Evolutionary conservation across 2,888 invertebrate genomes (phyloP), one percentile per base, ranked within the genome.

Genomic region (Chrysina gloriosa): DNA sequence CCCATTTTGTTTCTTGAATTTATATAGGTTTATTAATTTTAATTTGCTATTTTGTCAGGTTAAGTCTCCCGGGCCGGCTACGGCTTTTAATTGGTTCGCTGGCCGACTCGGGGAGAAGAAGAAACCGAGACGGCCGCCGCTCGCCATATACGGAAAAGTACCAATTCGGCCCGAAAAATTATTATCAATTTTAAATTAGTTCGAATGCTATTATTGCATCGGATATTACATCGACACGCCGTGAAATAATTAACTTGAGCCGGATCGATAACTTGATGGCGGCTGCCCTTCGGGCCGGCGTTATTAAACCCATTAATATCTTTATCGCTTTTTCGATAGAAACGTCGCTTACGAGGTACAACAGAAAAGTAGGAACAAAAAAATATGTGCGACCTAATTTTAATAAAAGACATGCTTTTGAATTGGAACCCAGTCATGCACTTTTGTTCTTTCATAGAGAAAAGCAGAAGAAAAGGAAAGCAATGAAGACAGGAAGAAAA

Each of bases 11-110:
- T 74, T 74, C 73, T 71, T 74, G 82, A 81, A 82, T 82, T 82
- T 82, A 82, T 82, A 82, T 82, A 77, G 82, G 82, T 81, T 82
- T 82, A 82, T 82, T 82, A 82, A 82, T 82, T 82, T 82, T 80
- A 81, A 81, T 82, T 81, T 82, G 73, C 73, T 70, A 63, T 70
- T 69, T 70, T 69, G 70, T 69, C 70, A 68, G 72, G 34, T 67
- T 61, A 69, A 47, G 19, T 47, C 63, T 63, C 45, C 45, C 9
- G 21, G 9, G 5, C 45, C 45, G 7, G 19, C n/a, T 21, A 45
- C 45, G 45, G 42, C 21, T 48, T 63, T 67, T 63, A 67, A 67
- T 67, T 67, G 64, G 64, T 65, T 65, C 39, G 64, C 52, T 65
- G 52, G 31, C 64, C 36, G 29, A 21, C 21, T 21, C 47, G 9